phyloP scores from a whole-genome alignment of 2,113 vertebrate species.

The Aphyosemion australe region DNA sequence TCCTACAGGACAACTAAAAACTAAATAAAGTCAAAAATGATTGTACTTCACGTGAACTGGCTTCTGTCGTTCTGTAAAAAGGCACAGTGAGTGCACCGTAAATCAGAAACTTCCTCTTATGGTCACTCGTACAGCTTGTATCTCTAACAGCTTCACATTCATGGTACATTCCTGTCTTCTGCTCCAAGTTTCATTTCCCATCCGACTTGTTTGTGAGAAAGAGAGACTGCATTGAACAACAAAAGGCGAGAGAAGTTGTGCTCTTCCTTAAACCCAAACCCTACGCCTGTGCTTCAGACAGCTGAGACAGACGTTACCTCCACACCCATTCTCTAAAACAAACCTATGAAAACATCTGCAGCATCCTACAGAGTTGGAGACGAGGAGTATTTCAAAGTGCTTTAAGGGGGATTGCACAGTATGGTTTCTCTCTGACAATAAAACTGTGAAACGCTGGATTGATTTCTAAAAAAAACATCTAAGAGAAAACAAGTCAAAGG shows the following conservation, averaged over 20 bases:
- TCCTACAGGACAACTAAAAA: constrained; percentile 44
- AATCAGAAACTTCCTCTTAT: constrained; percentile 35
- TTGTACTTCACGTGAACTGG: constrained; percentile 77
- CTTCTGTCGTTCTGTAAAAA: constrained; percentile 43
- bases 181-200: neutral
- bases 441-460: constrained; percentile 3
- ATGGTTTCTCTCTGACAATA: constrained; percentile 33
- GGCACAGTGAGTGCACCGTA: constrained; percentile 53
- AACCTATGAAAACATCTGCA: constrained; percentile 7
- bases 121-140: neutral
- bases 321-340: neutral
- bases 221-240: neutral
- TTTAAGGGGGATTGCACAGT: constrained; percentile 44
- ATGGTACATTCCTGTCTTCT: constrained; percentile 21
- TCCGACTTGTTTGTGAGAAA: constrained; percentile 4
- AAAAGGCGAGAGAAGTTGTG: constrained; percentile 10
- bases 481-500: constrained; percentile 13
- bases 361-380: constrained; percentile 31
- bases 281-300: neutral
- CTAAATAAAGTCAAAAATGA: constrained; percentile 58
- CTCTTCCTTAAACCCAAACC: constrained; percentile 1
- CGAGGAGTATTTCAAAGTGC: constrained; percentile 37
- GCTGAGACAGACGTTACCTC: constrained; percentile 5
- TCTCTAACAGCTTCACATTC: constrained; percentile 40
- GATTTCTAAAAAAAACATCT: neutral